phyloP scores from a whole-genome alignment of 2,113 vertebrate genomes.

The Morone chrysops region DNA sequence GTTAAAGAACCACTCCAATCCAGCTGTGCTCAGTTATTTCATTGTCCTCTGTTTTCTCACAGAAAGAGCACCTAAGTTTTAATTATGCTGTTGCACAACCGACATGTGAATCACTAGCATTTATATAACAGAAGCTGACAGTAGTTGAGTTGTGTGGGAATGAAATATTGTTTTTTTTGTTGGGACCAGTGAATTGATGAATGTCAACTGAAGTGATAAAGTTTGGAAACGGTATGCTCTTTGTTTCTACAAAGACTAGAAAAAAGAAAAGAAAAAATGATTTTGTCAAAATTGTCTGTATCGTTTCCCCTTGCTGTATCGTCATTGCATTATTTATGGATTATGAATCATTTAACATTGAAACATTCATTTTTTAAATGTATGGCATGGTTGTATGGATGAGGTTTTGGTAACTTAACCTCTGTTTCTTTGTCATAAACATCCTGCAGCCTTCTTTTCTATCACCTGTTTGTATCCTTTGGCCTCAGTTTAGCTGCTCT shows the following conservation, averaged over 20 bases:
- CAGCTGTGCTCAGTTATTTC: background rate
- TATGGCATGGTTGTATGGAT: constrained; percentile 9
- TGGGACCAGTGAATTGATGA: constrained; percentile 51
- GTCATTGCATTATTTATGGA: constrained; percentile 46
- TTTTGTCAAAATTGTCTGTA: constrained; percentile 22
- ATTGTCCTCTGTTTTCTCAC: background rate
- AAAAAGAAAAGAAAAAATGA: background rate
- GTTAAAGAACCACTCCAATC: constrained; percentile 18
- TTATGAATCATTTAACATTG: constrained; percentile 36
- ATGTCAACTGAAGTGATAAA: constrained; percentile 2
- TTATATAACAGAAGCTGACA: background rate
- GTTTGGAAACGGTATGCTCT: background rate
- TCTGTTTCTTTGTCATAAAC: constrained; percentile 17
- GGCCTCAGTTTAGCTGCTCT: background rate
- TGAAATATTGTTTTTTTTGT: background rate
- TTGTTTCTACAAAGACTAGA: background rate
- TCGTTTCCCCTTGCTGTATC: constrained; percentile 33
- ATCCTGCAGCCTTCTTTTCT: background rate
- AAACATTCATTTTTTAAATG: constrained; percentile 27
- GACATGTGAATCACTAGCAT: background rate
- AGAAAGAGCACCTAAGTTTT: background rate
- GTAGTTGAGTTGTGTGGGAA: background rate
- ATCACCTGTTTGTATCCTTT: background rate
- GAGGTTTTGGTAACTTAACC: constrained; percentile 18
- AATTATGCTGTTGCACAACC: background rate